These are phyloP conservation scores for Arothron firmamentum DNA, from an alignment of 2,113 vertebrate species.

Conservation along the genomic window DNA sequence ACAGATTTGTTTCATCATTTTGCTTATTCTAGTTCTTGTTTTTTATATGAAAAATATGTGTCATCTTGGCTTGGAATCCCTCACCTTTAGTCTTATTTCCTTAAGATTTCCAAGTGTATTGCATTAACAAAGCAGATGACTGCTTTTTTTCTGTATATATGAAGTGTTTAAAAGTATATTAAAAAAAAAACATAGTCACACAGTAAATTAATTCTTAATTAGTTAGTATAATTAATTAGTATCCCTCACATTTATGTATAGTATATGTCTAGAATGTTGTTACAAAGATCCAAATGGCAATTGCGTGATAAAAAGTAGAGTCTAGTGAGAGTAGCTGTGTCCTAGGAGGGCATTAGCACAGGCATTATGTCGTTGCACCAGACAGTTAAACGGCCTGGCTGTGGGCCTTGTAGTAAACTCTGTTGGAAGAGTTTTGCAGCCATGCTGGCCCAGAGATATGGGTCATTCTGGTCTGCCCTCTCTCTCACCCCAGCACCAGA, in stretches of 20 bases:
- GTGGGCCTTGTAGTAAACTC: constrained; percentile 60
- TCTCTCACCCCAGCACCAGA: constrained; percentile 62
- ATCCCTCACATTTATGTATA: too few species aligned
- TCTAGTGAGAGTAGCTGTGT: constrained; percentile 49
- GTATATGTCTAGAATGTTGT: neutral
- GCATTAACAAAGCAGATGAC: too few species aligned
- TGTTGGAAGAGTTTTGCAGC: constrained; percentile 47
- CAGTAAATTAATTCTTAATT: too few species aligned
- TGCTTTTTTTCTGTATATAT: too few species aligned
- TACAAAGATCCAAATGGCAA: neutral
- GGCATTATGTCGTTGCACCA: constrained; percentile 65
- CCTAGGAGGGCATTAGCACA: constrained; percentile 47
- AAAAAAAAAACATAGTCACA: too few species aligned
- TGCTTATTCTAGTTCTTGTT: too few species aligned
- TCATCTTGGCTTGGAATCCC: too few species aligned
- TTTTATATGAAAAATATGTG: too few species aligned
- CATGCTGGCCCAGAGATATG: constrained; percentile 65
- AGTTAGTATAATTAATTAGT: too few species aligned
- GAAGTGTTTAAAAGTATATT: too few species aligned
- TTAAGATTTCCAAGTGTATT: too few species aligned
- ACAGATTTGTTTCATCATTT: constrained; percentile 14
- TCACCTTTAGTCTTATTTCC: too few species aligned
- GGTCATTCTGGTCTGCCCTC: constrained; percentile 71
- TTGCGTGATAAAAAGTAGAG: constrained; percentile 19
- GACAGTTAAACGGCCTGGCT: constrained; percentile 65